Conservation (phyloP, 37 sponge, comb jelly and placozoan genomes). For the Haliclona indistincta region DNA sequence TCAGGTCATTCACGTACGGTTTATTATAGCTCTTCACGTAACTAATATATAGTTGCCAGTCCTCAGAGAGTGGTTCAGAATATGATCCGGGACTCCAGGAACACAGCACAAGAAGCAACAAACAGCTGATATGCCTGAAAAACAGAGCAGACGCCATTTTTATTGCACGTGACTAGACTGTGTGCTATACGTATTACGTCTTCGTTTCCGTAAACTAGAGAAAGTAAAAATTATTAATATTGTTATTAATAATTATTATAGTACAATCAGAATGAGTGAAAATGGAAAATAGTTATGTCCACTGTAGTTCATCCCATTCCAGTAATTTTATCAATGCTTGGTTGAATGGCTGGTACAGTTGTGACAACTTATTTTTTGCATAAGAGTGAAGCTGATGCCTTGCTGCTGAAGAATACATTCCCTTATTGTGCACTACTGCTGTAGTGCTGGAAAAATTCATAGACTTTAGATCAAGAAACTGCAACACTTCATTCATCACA, state of each 20-base stretch:
- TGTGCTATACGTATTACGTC: too few relatives aligned
- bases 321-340: conserved; percentile 33
- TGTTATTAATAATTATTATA: too few relatives aligned
- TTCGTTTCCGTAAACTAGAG: too few relatives aligned
- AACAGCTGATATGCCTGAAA: too few relatives aligned
- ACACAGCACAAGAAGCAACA: too few relatives aligned
- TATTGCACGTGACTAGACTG: too few relatives aligned
- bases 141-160: too few relatives aligned
- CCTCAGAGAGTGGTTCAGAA: conserved; percentile 15
- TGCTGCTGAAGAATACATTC: neutral
- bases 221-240: too few relatives aligned
- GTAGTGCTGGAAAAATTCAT: conserved; percentile 23
- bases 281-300: too few relatives aligned
- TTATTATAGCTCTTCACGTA: conserved; percentile 42
- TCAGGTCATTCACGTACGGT: conserved; percentile 31
- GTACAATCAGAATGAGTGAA: too few relatives aligned
- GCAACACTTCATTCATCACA: conserved; percentile 35
- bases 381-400: conserved; percentile 7
- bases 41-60: conserved; percentile 33
- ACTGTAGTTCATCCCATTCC: conserved; percentile 37
- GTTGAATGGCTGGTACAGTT: conserved; percentile 39
- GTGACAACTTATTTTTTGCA: conserved; percentile 12
- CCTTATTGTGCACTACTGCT: conserved; percentile 45
- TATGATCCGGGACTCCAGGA: too few relatives aligned
- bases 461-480: conserved; percentile 41